A percentile compares a stretch with the other conserved stretches of the same genome.
phyloP scores from a whole-genome alignment of 2,113 vertebrate genomes.

The Gadus chalcogrammus region DNA sequence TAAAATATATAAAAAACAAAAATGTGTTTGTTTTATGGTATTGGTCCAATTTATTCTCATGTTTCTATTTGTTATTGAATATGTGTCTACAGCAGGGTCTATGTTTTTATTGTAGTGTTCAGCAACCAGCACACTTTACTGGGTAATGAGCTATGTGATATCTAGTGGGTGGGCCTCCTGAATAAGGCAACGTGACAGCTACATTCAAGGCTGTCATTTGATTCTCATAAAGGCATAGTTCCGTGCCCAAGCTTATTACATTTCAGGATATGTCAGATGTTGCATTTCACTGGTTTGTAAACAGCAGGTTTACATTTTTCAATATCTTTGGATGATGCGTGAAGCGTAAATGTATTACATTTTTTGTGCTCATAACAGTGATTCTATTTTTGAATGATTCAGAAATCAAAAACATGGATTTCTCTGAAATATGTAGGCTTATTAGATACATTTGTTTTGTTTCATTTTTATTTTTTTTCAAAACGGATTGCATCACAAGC shows the following conservation, averaged over 20 bases:
- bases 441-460: no score
- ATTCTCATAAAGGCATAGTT: conserved; percentile 63
- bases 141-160: conserved; percentile 64
- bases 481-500: no score
- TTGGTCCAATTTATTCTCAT: no score
- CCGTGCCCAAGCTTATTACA: conserved; percentile 56
- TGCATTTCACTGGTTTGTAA: conserved; percentile 39
- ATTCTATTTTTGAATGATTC: no score
- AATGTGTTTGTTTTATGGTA: conserved; percentile 9
- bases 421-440: no score
- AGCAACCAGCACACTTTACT: conserved; percentile 31
- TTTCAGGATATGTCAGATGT: conserved; percentile 54
- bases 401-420: no score
- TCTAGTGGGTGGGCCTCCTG: conserved; percentile 62
- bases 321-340: not conserved
- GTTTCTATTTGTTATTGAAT: not conserved
- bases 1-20: no score
- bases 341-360: not conserved
- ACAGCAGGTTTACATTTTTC: conserved; percentile 36
- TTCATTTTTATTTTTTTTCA: no score
- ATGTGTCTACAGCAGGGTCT: conserved; percentile 2
- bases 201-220: conserved; percentile 70
- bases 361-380: no score
- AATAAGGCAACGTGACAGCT: conserved; percentile 67
- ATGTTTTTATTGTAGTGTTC: conserved; percentile 20